Evolutionary conservation across 2,113 vertebrate genomes (phyloP).

Genomic region (Tauraco erythrolophus): DNA sequence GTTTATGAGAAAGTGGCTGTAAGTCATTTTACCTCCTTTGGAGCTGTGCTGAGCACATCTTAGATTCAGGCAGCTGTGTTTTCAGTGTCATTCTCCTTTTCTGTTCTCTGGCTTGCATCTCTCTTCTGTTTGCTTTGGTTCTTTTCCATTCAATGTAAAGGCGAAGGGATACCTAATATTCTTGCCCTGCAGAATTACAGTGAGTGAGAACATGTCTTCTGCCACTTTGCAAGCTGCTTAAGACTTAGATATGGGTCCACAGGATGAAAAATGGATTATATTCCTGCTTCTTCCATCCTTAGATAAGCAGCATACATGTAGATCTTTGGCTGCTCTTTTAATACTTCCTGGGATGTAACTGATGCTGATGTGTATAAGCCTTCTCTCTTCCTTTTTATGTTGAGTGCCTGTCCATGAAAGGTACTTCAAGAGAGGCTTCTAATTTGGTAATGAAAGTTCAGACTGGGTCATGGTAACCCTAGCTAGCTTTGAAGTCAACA

Average conservation of each 20-base stretch:
- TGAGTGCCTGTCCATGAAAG: not conserved
- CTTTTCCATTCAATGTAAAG: not conserved
- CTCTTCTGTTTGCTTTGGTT: not conserved
- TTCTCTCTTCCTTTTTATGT: not conserved
- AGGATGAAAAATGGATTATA: not conserved
- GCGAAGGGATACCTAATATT: not conserved
- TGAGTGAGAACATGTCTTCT: not conserved
- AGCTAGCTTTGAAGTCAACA: not conserved
- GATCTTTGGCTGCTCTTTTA: not conserved
- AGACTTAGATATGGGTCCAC: not conserved
- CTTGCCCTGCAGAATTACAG: not conserved
- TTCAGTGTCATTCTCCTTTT: not conserved
- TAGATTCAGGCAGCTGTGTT: not conserved
- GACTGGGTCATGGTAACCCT: not conserved
- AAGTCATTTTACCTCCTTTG: constrained; percentile 16
- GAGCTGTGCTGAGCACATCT: not conserved
- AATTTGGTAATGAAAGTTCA: not conserved
- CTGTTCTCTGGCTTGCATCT: not conserved
- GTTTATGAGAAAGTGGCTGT: not conserved
- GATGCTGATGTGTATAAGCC: not conserved
- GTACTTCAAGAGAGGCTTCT: not conserved
- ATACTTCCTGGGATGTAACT: not conserved
- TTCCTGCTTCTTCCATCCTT: not conserved
- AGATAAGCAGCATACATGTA: not conserved
- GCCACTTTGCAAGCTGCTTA: not conserved